Base-by-base conservation (phyloP, 2,113 vertebrate genomes). In the Chaetodon trifascialis region DNA sequence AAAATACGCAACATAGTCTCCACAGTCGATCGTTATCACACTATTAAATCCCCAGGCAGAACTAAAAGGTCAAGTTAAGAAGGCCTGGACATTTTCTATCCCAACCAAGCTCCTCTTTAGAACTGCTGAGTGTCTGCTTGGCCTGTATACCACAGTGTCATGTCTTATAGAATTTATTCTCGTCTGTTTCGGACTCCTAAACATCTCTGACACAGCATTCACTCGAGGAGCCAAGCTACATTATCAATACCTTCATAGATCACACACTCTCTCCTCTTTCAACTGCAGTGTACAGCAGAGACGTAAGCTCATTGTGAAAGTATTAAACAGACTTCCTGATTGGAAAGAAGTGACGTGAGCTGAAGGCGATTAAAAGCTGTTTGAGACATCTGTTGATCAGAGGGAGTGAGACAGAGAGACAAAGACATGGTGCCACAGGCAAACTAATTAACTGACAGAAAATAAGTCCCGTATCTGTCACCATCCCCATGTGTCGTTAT, bases 361-460 rank as follows among this genome's bases (percentile, higher is more conserved):
- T 49, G 62, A 67, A 71, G 25, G 52, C 74, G 79, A 81, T 86
- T 80, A 80, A 58, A 52, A 83, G 21, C 65, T 14, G 59, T 63
- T 38, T 38, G 40, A 72, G 17, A 66, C 34, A 25, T 38, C 23
- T 73, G 47, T 56, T 73, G 2, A 83, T 51, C 49, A 47, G 21
- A 54, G 10, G 23, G 38, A 38, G n/a, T 46, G 44, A 38, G 14
- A 40, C 44, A 46, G 59, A 36, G 6, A 36, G 4, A 56, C 16
- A 55, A 6, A 62, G 59, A 74, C 12, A 17, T 42, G 8, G 19
- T 42, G 40, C 67, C 36, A 49, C n/a, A 65, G 42, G 47, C 10
- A 47, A 38, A 64, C 49, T 64, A 79, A 88, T 86, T 84, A 82
- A 77, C 40, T 73, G 15, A 76, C 34, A 46, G 11, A 54, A 77